A percentile compares a stretch with the other conserved stretches of the same genome.
Conservation (phyloP, 2,113 vertebrate species). For the Nansenia antarctica region DNA sequence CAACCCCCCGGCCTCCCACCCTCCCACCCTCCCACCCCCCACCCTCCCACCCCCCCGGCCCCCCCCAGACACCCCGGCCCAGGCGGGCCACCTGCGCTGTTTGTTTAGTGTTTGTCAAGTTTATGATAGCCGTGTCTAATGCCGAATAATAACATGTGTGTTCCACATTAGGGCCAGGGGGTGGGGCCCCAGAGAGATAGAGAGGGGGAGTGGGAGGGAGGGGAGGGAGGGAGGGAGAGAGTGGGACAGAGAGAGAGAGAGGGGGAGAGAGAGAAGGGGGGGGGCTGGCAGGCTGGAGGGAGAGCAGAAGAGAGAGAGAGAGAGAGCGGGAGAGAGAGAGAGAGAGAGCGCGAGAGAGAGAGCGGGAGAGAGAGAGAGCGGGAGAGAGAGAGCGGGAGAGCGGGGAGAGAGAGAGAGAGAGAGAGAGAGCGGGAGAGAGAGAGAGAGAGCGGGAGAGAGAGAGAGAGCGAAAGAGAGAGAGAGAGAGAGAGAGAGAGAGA, state of each 20-base stretch:
- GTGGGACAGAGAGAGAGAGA: conserved; percentile 12
- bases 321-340: conserved; percentile 7
- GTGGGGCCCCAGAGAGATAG: conserved; percentile 21
- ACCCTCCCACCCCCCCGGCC: neutral
- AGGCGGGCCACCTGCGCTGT: conserved; percentile 69
- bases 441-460: neutral
- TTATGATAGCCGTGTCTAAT: conserved; percentile 70
- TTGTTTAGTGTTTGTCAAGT: conserved; percentile 74
- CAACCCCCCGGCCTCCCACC: neutral
- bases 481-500: conserved; percentile 5
- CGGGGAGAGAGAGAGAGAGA: conserved; percentile 1
- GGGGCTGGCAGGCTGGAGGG: conserved; percentile 6
- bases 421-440: neutral
- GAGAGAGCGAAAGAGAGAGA: neutral
- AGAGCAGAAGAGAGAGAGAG: neutral
- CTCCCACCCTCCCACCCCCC: conserved; percentile 14
- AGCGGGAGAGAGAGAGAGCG: conserved; percentile 5
- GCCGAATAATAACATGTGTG: conserved; percentile 52
- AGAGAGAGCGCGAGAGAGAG: neutral
- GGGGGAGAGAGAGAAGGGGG: conserved; percentile 6
- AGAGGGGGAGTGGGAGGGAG: neutral
- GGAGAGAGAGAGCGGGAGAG: neutral
- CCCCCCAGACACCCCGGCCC: conserved; percentile 35
- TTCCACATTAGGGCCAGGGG: conserved; percentile 59
- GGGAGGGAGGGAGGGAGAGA: neutral